phyloP scores from a whole-genome alignment of 1,140 invertebrate species.

The roundworm (Caenorhabditis elegans) region DNA sequence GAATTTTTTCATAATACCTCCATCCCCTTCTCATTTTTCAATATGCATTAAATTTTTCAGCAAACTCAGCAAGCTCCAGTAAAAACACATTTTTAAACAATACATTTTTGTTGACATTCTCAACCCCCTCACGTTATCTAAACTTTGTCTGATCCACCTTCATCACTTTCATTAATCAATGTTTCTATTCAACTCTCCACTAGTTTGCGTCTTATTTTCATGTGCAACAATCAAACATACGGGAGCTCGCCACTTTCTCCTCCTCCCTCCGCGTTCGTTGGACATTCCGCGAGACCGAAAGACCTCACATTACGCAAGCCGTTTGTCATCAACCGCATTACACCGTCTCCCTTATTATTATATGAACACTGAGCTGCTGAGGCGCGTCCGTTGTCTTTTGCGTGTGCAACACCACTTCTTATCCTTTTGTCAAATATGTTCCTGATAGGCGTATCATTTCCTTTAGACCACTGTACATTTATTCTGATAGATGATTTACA shows the following conservation, averaged over 20 bases:
- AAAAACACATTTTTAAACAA: no score
- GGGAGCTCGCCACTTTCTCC: not conserved
- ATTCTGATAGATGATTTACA: no score
- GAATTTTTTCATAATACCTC: no score
- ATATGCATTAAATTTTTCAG: no score
- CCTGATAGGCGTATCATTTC: not conserved
- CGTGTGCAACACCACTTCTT: slow-evolving; percentile 1
- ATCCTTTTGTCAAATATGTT: slow-evolving; percentile 3
- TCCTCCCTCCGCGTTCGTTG: not conserved
- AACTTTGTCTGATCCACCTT: not conserved
- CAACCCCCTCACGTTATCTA: no score
- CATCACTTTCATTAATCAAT: not conserved
- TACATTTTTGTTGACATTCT: no score
- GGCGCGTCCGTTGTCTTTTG: not conserved
- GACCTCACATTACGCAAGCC: slow-evolving; percentile 30
- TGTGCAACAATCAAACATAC: slow-evolving; percentile 18
- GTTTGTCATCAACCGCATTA: slow-evolving; percentile 31
- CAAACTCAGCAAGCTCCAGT: no score
- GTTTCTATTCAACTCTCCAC: not conserved
- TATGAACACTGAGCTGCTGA: slow-evolving; percentile 8
- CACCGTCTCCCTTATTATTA: slow-evolving; percentile 26
- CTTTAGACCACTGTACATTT: not conserved
- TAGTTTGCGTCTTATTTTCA: not conserved
- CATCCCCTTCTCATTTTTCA: no score
- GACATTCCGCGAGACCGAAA: slow-evolving; percentile 24